A percentile compares a stretch with the other conserved stretches of the same genome.
These are phyloP conservation scores for Lathronympha strigana DNA, from an alignment of 2,888 invertebrate species.

Conservation along the genomic window DNA sequence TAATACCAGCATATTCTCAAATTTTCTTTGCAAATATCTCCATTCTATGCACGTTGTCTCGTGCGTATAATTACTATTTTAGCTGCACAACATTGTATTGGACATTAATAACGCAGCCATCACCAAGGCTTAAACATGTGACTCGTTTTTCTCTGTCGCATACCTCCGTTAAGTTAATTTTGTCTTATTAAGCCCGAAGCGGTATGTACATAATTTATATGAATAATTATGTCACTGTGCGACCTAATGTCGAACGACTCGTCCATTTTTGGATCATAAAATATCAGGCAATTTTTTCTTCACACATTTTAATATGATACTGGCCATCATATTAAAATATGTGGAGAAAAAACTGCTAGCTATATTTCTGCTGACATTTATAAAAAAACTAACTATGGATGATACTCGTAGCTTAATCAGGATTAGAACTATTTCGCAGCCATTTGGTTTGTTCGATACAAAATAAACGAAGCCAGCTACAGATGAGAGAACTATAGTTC, in stretches of 20 bases:
- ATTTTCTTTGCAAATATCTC: neutral
- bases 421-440: too few species aligned
- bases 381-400: too few species aligned
- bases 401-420: too few species aligned
- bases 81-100: slow-evolving; percentile 25
- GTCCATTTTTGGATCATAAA: neutral
- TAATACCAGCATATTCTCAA: too few species aligned
- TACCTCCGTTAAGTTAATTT: slow-evolving; percentile 7
- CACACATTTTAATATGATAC: too few species aligned
- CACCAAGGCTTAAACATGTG: slow-evolving; percentile 27
- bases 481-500: too few species aligned
- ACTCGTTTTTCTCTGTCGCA: slow-evolving; percentile 23
- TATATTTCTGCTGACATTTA: too few species aligned
- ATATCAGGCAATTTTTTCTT: neutral
- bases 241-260: too few species aligned
- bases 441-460: too few species aligned
- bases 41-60: neutral
- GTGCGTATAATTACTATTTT: slow-evolving; percentile 25
- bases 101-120: slow-evolving; percentile 34
- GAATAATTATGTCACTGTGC: slow-evolving; percentile 3
- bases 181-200: slow-evolving; percentile 3
- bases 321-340: too few species aligned
- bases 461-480: too few species aligned
- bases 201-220: slow-evolving; percentile 5
- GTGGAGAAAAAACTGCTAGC: too few species aligned